phyloP scores from a whole-genome alignment of 2,888 invertebrate genomes.

The Campoletis raptor region DNA sequence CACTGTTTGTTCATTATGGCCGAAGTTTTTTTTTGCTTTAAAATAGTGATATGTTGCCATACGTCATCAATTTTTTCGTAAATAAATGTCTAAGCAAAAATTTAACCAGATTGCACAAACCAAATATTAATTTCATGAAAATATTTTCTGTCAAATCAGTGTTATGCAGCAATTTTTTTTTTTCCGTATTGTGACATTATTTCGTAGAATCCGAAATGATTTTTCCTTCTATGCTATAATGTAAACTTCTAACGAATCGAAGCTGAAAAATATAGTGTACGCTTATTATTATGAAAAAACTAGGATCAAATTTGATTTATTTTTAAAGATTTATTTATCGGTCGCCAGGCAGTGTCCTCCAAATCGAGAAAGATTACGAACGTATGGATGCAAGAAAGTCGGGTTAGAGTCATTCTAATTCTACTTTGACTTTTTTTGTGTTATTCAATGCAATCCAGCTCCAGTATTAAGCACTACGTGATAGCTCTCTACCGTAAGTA shows the following conservation, averaged over 20 bases:
- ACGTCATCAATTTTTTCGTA: not conserved
- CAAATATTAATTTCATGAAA: not conserved
- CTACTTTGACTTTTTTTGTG: not conserved
- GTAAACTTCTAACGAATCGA: too few species aligned
- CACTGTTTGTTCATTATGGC: not conserved
- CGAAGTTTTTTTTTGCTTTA: not conserved
- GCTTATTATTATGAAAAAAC: too few species aligned
- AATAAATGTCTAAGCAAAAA: not conserved
- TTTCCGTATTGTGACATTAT: not conserved
- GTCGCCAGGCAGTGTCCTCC: too few species aligned
- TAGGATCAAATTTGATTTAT: too few species aligned
- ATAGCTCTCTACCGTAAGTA: slow-evolving; percentile 48
- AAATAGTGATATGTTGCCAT: not conserved
- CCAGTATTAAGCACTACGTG: slow-evolving; percentile 10
- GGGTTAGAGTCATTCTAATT: not conserved
- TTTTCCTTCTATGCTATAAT: too few species aligned
- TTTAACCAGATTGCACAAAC: not conserved
- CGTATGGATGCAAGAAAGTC: too few species aligned
- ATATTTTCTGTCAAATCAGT: not conserved
- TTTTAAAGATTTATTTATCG: too few species aligned
- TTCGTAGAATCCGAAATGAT: not conserved
- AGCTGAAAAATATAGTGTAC: too few species aligned
- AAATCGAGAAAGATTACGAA: too few species aligned
- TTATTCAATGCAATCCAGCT: not conserved
- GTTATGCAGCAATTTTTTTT: not conserved